Evolutionary conservation across 92 coral and sea anemone genomes (phyloP).

Genomic region (Phenganax subtilis): DNA sequence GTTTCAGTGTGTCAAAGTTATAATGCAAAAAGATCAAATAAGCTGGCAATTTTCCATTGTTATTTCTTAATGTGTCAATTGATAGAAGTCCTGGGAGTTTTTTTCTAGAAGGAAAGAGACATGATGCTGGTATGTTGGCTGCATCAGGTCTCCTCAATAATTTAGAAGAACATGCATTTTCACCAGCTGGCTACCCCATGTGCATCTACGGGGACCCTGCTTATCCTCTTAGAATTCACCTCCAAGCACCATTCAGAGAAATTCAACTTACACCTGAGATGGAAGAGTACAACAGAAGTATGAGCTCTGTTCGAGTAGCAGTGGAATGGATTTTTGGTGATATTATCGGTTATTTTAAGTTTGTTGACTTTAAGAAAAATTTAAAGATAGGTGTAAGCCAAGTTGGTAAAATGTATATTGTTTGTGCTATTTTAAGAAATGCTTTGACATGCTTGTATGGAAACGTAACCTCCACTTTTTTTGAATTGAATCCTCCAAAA

Average conservation of each 20-base stretch:
- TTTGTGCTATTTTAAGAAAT: conserved; percentile 36
- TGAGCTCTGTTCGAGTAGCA: too few relatives aligned
- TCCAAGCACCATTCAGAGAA: conserved; percentile 40
- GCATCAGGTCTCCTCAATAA: conserved; percentile 31
- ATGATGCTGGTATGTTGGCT: conserved; percentile 37
- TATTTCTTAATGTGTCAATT: too few relatives aligned
- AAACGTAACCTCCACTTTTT: conserved; percentile 32
- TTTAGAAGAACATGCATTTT: conserved; percentile 3
- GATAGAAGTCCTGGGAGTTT: too few relatives aligned
- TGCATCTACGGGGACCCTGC: conserved; percentile 41
- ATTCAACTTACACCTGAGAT: conserved; percentile 21
- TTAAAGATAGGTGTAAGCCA: conserved; percentile 39
- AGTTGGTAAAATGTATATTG: conserved; percentile 45
- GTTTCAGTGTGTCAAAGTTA: not conserved
- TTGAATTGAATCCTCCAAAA: conserved; percentile 37
- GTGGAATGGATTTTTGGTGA: conserved; percentile 44
- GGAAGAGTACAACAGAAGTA: conserved; percentile 39
- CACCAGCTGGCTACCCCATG: not conserved
- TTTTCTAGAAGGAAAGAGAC: conserved; percentile 39
- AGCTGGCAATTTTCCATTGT: too few relatives aligned
- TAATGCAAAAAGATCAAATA: not conserved
- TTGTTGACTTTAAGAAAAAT: conserved; percentile 39
- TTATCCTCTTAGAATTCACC: conserved; percentile 32
- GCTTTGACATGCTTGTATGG: conserved; percentile 42
- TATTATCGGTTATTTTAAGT: conserved; percentile 33